Percentiles rank a stretch among this genome's conserved stretches.
Evolutionary conservation across 2,888 invertebrate genomes (phyloP).

Genomic region (Linhomoeus sp.): DNA sequence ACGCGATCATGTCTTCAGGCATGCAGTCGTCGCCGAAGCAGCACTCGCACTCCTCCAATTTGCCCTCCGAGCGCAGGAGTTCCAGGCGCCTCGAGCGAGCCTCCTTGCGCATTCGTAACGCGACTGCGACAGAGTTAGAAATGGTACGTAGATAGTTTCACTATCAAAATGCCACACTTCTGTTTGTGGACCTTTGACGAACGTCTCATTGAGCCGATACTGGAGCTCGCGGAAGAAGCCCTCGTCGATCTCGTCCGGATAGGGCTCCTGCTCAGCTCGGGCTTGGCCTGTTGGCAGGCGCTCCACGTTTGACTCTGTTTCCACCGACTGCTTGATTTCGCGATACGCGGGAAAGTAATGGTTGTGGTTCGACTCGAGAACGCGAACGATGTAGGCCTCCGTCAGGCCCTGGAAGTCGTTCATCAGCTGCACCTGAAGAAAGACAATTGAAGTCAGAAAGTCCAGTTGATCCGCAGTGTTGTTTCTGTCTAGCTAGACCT

Average conservation of each 20-base stretch:
- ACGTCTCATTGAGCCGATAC: constrained; percentile 16
- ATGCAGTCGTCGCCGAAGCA: neutral
- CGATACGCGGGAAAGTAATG: constrained; percentile 1
- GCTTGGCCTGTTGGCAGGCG: neutral
- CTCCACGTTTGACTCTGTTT: too few species aligned
- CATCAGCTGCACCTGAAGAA: neutral
- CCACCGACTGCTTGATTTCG: too few species aligned
- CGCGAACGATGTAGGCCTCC: neutral
- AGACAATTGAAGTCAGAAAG: too few species aligned
- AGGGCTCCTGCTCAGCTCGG: neutral
- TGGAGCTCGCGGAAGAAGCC: constrained; percentile 26
- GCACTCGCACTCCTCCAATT: constrained; percentile 36
- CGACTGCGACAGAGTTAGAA: neutral
- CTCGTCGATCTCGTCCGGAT: neutral
- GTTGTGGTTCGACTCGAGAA: neutral
- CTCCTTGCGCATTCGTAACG: neutral
- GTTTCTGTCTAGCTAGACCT: neutral
- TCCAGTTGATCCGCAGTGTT: too few species aligned
- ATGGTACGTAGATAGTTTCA: too few species aligned
- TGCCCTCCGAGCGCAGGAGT: constrained; percentile 27
- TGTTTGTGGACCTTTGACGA: constrained; percentile 16
- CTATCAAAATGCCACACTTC: too few species aligned
- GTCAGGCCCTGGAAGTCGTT: neutral
- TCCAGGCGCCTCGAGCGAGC: constrained; percentile 6
- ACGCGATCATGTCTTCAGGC: neutral